phyloP scores from a whole-genome alignment of 2,888 invertebrate species.

The Andrena bicolor region DNA sequence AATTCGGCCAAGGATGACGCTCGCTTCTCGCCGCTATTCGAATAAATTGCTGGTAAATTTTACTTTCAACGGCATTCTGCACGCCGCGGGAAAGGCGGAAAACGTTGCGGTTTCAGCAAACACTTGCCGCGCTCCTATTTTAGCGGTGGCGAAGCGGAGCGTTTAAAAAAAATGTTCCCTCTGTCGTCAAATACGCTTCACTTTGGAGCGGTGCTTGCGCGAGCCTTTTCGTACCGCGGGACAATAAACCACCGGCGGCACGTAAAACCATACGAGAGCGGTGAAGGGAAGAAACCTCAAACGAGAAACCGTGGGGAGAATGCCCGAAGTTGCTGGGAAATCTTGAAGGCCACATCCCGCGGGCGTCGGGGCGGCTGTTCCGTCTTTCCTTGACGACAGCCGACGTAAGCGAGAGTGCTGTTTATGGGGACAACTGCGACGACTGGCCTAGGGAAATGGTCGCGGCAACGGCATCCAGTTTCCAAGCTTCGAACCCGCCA shows the following conservation, averaged over 20 bases:
- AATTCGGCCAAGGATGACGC: not conserved
- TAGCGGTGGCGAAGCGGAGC: not conserved
- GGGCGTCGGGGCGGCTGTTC: constrained; percentile 62
- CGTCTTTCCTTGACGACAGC: constrained; percentile 52
- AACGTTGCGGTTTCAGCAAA: not conserved
- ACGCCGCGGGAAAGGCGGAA: not conserved
- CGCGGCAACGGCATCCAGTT: constrained; percentile 56
- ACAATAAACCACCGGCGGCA: constrained; percentile 46
- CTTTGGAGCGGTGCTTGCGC: constrained; percentile 41
- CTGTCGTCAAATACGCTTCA: constrained; percentile 39
- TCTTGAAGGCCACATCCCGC: constrained; percentile 68
- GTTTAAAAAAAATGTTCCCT: constrained; percentile 2
- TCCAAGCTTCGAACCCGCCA: not conserved
- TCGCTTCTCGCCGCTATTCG: not conserved
- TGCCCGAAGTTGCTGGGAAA: constrained; percentile 55
- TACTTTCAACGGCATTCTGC: not conserved
- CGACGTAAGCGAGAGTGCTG: constrained; percentile 66
- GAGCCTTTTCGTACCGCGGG: constrained; percentile 33
- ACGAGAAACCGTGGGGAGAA: constrained; percentile 40
- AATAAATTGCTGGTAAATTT: not conserved
- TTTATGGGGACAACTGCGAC: constrained; percentile 66
- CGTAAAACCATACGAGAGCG: constrained; percentile 55
- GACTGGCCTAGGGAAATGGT: constrained; percentile 50
- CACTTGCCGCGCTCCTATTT: not conserved
- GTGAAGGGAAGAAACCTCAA: constrained; percentile 40